These are phyloP conservation scores for Emydoidea blandingii DNA, from an alignment of 2,797 vertebrate genomes.

Conservation along the genomic window DNA sequence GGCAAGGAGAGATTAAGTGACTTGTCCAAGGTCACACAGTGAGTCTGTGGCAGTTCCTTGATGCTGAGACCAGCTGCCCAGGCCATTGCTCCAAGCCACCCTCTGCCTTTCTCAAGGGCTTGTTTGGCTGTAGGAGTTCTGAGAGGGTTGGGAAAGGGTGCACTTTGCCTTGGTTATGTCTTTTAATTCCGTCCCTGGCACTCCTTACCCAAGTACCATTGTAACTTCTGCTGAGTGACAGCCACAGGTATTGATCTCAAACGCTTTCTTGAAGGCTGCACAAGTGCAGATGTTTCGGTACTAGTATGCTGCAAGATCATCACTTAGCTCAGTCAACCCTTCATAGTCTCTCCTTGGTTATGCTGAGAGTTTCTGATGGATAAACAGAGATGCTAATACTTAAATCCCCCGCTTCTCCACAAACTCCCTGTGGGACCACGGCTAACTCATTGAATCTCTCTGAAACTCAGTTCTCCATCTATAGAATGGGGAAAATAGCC, in stretches of 20 bases:
- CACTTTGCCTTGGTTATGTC: not conserved
- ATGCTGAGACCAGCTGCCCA: not conserved
- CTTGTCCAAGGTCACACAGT: not conserved
- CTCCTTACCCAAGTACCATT: not conserved
- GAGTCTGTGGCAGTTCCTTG: not conserved
- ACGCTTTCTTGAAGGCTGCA: not conserved
- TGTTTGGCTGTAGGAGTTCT: not conserved
- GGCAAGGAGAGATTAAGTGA: not conserved
- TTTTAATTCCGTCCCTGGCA: not conserved
- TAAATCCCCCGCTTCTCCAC: not conserved
- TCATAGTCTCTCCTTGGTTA: not conserved
- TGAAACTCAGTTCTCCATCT: not conserved
- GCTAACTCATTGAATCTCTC: not conserved
- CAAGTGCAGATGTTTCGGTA: not conserved
- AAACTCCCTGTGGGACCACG: not conserved
- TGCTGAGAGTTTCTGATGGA: not conserved
- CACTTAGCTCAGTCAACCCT: not conserved
- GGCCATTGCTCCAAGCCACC: not conserved
- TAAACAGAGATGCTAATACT: not conserved
- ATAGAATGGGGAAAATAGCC: not conserved
- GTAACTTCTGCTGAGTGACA: not conserved
- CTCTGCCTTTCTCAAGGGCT: not conserved
- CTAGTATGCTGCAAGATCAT: not conserved
- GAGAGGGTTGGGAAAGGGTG: not conserved
- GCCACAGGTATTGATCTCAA: not conserved